A percentile compares a stretch with the other conserved stretches of the same genome.
Conservation (phyloP, 2,113 vertebrate genomes). For the Sinocyclocheilus rhinocerous region DNA sequence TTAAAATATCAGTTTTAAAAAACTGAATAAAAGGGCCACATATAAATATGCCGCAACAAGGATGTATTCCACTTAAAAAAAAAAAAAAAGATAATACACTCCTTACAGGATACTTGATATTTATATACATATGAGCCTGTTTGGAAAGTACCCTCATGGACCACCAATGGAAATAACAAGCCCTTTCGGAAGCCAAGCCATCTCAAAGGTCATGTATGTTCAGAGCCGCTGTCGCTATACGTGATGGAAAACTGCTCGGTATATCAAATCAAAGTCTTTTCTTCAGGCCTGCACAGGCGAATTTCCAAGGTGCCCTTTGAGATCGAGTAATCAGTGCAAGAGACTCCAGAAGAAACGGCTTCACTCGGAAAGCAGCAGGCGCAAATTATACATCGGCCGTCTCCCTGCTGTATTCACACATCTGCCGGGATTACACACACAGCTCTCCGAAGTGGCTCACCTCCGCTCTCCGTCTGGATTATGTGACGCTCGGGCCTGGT, state of each 20-base stretch:
- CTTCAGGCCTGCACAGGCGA: constrained; percentile 28
- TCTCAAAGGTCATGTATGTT: constrained; percentile 28
- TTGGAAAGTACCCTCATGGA: neutral
- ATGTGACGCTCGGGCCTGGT: constrained; percentile 12
- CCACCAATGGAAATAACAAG: constrained; percentile 23
- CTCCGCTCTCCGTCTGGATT: constrained; percentile 25
- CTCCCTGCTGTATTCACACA: constrained; percentile 30
- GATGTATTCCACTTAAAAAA: neutral
- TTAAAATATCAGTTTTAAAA: neutral
- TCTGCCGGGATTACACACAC: constrained; percentile 37
- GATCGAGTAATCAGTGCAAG: constrained; percentile 34
- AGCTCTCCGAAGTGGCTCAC: neutral
- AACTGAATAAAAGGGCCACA: neutral
- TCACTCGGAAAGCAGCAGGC: constrained; percentile 20
- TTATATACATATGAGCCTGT: neutral
- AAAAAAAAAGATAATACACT: neutral
- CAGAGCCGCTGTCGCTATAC: constrained; percentile 5
- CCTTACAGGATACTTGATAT: neutral
- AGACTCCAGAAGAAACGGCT: constrained; percentile 37
- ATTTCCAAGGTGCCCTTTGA: constrained; percentile 54
- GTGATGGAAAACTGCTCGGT: constrained; percentile 23
- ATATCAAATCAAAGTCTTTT: constrained; percentile 33
- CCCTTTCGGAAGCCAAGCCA: neutral
- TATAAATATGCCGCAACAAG: neutral
- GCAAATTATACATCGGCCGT: constrained; percentile 31